Evolutionary conservation across 2,113 vertebrate species (phyloP).

Genomic region (Benitochromis conjunctus): DNA sequence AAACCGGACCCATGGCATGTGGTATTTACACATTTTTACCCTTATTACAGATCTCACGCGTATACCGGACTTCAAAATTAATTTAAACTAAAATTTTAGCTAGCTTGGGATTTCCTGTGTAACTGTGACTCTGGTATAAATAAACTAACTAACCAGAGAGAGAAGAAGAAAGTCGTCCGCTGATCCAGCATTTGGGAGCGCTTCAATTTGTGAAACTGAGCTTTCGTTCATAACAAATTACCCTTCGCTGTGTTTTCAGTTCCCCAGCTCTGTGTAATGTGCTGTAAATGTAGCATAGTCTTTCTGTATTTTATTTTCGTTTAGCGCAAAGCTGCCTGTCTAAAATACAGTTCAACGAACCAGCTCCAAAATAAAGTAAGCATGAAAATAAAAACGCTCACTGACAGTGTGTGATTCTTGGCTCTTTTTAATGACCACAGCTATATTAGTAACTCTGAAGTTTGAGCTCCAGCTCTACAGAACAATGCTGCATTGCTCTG

Average conservation of each 20-base stretch:
- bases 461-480: not conserved
- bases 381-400: not conserved
- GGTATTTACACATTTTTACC: constrained; percentile 18
- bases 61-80: fast-evolving
- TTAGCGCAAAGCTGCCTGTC: not conserved
- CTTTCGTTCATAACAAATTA: not conserved
- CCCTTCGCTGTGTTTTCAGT: not conserved
- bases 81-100: not conserved
- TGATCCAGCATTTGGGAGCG: not conserved
- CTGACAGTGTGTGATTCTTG: not conserved
- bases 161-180: not conserved
- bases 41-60: not conserved
- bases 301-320: not conserved
- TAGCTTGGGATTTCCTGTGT: not conserved
- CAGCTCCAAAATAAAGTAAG: fast-evolving
- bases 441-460: not conserved
- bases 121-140: not conserved
- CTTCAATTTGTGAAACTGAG: not conserved
- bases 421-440: not conserved
- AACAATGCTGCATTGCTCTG: not conserved
- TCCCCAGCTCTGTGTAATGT: not conserved
- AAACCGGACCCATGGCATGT: not conserved
- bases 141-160: not conserved
- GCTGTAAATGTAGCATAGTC: fast-evolving
- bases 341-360: not conserved